Percentiles rank a stretch among this genome's conserved stretches.
phyloP scores from a whole-genome alignment of 2,797 vertebrate genomes.

The Phoxinus dragarum region DNA sequence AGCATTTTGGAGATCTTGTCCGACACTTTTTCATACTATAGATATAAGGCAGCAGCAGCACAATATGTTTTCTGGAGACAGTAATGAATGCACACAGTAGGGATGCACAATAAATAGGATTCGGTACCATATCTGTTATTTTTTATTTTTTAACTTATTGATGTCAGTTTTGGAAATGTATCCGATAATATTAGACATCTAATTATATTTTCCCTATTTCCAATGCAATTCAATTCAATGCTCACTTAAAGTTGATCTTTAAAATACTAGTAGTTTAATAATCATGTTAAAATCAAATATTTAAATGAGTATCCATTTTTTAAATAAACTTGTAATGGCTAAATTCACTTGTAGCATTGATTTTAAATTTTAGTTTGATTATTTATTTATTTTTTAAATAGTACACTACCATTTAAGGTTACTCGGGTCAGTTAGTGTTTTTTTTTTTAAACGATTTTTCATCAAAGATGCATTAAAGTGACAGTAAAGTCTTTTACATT shows the following conservation, averaged over 20 bases:
- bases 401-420: background rate
- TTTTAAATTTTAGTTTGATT: too few relatives aligned
- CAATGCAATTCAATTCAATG: too few relatives aligned
- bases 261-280: background rate
- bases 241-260: background rate
- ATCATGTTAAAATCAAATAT: background rate
- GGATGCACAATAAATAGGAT: background rate
- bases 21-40: background rate
- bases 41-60: too few relatives aligned
- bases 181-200: background rate
- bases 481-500: background rate
- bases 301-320: background rate
- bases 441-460: background rate
- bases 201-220: background rate
- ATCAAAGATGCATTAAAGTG: background rate
- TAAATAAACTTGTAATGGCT: background rate
- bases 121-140: background rate
- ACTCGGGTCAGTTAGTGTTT: background rate
- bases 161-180: background rate
- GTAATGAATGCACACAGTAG: background rate
- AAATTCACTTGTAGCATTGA: background rate
- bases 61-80: background rate
- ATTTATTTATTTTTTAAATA: background rate
- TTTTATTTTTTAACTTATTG: background rate
- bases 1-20: slow-evolving; percentile 13